Evolutionary conservation across 1,140 invertebrate species (phyloP), one percentile per base, ranked within the genome.

Genomic region (Aphelenchoides besseyi): DNA sequence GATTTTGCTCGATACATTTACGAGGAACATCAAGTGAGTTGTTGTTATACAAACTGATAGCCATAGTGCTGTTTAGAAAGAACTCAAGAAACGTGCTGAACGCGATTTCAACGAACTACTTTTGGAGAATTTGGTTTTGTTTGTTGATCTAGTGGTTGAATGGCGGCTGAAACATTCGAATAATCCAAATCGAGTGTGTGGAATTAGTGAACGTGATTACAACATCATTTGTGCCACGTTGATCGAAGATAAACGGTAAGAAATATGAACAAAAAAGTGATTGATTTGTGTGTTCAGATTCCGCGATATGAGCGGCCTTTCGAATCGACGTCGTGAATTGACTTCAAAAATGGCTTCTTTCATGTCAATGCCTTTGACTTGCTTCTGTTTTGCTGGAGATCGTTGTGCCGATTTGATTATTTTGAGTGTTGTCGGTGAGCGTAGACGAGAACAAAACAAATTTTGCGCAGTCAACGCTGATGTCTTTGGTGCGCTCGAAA

Each of bases 21-120:
- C 86, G 93, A 96, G 77, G 90, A 91, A 71, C 93, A 97, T 87
- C 95, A 97, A 86, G 89, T 90, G 76, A 92, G 94, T 83, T 97
- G 61, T 92, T 93, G 81, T 90, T 93, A n/a, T 28, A 69, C 9
- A 69, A 9, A 69, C 2, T 29, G 18, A 12, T 23, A 1, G n/a
- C 64, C 5, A 69, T 26, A 70, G 0, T 23, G 16, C 68, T 68
- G 18, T 29, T 0, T 71, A 71, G 69, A 37, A 71, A 72, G 69
- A 71, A 59, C 32, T 71, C 18, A 72, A 72, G 29, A 23, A 30
- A 79, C 90, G 91, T 81, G 93, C 94, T 32, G 93, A 94, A 85
- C 90, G 92, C 74, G 94, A 95, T 86, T 94, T 96, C 84, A 86
- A 94, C 88, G 95, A 97, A 87, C 85, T 97, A 54, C 86, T 97